Conservation (phyloP, 2,888 invertebrate species). For the Vanessa cardui region DNA sequence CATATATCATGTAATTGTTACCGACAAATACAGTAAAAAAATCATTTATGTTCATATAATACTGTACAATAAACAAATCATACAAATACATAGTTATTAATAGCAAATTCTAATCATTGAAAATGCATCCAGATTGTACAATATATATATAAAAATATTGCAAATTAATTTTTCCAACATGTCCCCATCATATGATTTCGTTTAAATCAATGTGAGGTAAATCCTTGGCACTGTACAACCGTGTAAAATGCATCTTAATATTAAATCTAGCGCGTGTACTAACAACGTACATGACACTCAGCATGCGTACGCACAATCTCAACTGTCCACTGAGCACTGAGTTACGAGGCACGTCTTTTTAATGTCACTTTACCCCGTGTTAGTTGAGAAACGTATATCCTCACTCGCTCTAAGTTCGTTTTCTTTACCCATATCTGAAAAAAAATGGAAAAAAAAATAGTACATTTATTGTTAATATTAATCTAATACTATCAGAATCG, state of each 20-base stretch:
- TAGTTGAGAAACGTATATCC: constrained; percentile 92
- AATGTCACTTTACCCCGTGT: constrained; percentile 94
- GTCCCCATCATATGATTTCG: constrained; percentile 4
- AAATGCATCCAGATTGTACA: not conserved
- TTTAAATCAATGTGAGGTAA: not conserved
- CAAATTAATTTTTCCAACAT: not conserved
- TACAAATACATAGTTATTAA: no score
- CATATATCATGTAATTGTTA: no score
- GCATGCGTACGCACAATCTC: not conserved
- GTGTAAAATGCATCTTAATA: constrained; percentile 26
- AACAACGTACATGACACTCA: constrained; percentile 36
- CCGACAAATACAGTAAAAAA: no score
- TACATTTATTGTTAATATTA: not conserved
- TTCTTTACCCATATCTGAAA: constrained; percentile 96
- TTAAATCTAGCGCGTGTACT: constrained; percentile 40
- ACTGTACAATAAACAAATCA: no score
- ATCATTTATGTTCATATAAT: no score
- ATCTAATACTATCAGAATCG: not conserved
- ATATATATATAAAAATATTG: not conserved
- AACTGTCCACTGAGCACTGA: constrained; percentile 33
- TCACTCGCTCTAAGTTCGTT: constrained; percentile 86
- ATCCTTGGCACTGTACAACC: constrained; percentile 30
- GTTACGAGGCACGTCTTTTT: constrained; percentile 91
- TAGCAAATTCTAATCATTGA: no score
- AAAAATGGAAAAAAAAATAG: constrained; percentile 19